These are phyloP conservation scores for Griposia aprilina DNA, from an alignment of 2,888 invertebrate species.

Conservation along the genomic window DNA sequence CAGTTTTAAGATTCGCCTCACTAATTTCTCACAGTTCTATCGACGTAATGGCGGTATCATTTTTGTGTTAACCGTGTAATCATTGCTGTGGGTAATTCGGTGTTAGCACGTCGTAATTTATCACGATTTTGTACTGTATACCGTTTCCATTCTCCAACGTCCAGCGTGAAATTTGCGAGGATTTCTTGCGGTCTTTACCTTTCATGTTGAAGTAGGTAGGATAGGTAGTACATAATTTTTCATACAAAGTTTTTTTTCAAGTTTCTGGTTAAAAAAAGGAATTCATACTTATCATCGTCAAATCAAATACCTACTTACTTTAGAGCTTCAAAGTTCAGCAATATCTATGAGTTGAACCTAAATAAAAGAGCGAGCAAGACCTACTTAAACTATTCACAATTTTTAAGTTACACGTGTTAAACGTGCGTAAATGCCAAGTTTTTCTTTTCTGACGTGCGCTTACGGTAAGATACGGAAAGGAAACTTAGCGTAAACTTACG, in stretches of 20 bases:
- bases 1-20: conserved; percentile 71
- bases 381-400: too few relatives aligned
- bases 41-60: conserved; percentile 69
- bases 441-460: not conserved
- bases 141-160: conserved; percentile 60
- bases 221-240: not conserved
- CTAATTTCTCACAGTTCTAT: conserved; percentile 73
- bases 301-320: not conserved
- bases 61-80: conserved; percentile 76
- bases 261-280: too few relatives aligned
- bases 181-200: conserved; percentile 31
- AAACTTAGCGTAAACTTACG: too few relatives aligned
- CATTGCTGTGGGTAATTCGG: conserved; percentile 74
- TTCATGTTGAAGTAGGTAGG: conserved; percentile 4
- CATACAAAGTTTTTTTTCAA: not conserved
- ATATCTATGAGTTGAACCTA: not conserved
- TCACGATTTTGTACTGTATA: conserved; percentile 68
- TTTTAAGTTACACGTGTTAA: too few relatives aligned
- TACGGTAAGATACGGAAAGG: too few relatives aligned
- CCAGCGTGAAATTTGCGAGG: conserved; percentile 9
- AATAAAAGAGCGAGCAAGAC: not conserved
- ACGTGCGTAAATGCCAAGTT: not conserved
- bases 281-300: not conserved
- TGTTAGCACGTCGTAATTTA: conserved; percentile 81
- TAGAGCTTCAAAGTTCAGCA: not conserved